These are phyloP conservation scores for Caenorhabditis wallacei DNA, from an alignment of 2,888 invertebrate species.

Conservation along the genomic window DNA sequence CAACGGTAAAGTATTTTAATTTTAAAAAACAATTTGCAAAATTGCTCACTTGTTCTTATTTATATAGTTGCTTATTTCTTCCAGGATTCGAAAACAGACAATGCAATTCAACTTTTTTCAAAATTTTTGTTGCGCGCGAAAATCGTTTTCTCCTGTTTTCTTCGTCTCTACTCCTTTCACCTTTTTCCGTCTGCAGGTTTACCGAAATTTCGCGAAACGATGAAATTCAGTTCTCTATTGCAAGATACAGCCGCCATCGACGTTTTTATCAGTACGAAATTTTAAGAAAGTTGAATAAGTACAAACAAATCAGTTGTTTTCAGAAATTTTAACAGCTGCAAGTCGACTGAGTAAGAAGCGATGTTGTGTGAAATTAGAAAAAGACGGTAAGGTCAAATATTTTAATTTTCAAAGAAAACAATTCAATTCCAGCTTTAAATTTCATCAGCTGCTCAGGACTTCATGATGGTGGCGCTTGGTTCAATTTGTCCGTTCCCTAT, in stretches of 20 bases:
- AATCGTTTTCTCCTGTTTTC: conserved; percentile 8
- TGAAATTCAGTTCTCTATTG: conserved; percentile 56
- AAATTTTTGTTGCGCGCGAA: conserved; percentile 10
- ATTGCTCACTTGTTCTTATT: no score
- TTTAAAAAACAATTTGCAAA: no score
- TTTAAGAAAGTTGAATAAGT: not conserved
- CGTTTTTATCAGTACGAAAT: conserved; percentile 49
- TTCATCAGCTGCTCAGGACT: conserved; percentile 55
- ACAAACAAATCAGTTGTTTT: not conserved
- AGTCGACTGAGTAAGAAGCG: conserved; percentile 47
- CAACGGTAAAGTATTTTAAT: no score
- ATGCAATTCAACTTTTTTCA: no score
- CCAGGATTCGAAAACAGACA: not conserved
- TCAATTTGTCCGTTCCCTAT: conserved; percentile 40
- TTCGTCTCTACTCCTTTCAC: not conserved
- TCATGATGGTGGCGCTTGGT: conserved; percentile 61
- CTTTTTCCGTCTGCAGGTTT: conserved; percentile 1
- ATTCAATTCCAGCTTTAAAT: conserved; percentile 23
- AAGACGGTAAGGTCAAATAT: conserved; percentile 3
- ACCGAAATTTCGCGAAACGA: conserved; percentile 10
- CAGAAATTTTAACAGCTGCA: conserved; percentile 49
- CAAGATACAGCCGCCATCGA: conserved; percentile 59
- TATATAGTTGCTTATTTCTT: no score
- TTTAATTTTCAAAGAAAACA: not conserved
- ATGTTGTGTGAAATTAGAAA: conserved; percentile 60